Evolutionary conservation across 23 tunicate genomes (phyloP).

Genomic region (Trididemnum clinides): DNA sequence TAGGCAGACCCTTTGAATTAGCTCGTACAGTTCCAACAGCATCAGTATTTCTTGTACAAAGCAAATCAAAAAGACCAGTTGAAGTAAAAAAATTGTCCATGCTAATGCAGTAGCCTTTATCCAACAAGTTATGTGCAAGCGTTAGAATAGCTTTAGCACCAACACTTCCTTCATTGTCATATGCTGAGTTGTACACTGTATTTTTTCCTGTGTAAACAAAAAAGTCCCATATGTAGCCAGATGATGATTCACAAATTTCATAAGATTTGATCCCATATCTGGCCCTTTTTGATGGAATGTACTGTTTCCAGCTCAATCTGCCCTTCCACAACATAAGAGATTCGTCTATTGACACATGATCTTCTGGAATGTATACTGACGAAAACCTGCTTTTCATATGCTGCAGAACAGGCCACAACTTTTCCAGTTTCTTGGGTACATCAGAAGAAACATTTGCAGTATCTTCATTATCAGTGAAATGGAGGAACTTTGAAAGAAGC

Average conservation of each 20-base stretch:
- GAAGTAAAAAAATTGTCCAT: conserved; percentile 24
- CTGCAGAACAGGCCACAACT: conserved; percentile 3
- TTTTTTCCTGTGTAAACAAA: conserved; percentile 20
- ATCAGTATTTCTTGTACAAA: neutral
- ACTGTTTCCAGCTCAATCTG: neutral
- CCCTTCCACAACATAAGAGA: conserved; percentile 2
- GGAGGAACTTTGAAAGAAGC: neutral
- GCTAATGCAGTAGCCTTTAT: conserved; percentile 23
- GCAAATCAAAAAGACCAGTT: neutral
- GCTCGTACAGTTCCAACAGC: conserved; percentile 7
- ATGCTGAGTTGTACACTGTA: neutral
- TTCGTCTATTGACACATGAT: conserved; percentile 4
- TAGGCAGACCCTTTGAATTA: conserved; percentile 3
- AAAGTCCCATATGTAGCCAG: conserved; percentile 24
- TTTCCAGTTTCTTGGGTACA: neutral
- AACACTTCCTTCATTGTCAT: neutral
- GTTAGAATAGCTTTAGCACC: neutral
- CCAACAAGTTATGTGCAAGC: too few relatives aligned
- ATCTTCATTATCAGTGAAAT: neutral
- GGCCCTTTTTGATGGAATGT: neutral
- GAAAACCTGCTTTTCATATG: neutral
- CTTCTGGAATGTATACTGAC: neutral
- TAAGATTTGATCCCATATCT: neutral
- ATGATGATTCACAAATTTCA: neutral
- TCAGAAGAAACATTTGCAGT: too few relatives aligned